phyloP scores from a whole-genome alignment of 2,888 invertebrate species.

The Drosophila barbarae region DNA sequence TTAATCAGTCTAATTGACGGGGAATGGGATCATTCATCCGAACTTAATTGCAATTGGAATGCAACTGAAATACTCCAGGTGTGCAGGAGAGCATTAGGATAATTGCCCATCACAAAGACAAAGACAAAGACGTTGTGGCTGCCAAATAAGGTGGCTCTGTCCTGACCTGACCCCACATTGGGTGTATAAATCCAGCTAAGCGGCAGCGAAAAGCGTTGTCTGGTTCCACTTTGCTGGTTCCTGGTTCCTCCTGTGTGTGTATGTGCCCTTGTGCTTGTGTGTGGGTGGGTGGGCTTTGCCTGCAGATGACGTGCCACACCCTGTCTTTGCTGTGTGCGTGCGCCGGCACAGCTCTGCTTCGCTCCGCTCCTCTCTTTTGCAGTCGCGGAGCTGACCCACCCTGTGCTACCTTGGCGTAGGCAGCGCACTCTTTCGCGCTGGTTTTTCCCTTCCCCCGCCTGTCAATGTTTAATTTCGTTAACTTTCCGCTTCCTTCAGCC shows the following conservation, averaged over 20 bases:
- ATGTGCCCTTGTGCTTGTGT: conserved; percentile 21
- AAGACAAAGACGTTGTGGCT: background rate
- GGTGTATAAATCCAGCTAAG: background rate
- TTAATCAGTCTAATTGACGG: conserved; percentile 33
- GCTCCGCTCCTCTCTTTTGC: background rate
- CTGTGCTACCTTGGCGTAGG: conserved; percentile 32
- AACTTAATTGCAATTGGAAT: conserved; percentile 16
- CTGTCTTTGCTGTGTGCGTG: conserved; percentile 47
- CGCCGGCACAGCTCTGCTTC: conserved; percentile 17
- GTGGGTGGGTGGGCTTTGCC: conserved; percentile 17
- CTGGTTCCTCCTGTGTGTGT: conserved; percentile 18
- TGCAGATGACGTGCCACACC: conserved; percentile 53
- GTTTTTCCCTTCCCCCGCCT: conserved; percentile 2
- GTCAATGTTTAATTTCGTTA: conserved; percentile 37
- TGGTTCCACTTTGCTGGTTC: conserved; percentile 7
- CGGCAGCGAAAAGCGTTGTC: background rate
- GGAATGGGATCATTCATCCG: conserved; percentile 13
- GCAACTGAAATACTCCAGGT: background rate
- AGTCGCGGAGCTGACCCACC: conserved; percentile 13
- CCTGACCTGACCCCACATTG: background rate
- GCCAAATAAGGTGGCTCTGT: background rate
- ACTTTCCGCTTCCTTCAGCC: conserved; percentile 17
- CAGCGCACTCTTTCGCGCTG: conserved; percentile 1
- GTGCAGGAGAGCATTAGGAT: conserved; percentile 13
- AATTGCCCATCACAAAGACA: conserved; percentile 13